A percentile compares a stretch with the other conserved stretches of the same genome.
Conservation (phyloP, 2,797 vertebrate species). For the Lacerta bilineata region DNA sequence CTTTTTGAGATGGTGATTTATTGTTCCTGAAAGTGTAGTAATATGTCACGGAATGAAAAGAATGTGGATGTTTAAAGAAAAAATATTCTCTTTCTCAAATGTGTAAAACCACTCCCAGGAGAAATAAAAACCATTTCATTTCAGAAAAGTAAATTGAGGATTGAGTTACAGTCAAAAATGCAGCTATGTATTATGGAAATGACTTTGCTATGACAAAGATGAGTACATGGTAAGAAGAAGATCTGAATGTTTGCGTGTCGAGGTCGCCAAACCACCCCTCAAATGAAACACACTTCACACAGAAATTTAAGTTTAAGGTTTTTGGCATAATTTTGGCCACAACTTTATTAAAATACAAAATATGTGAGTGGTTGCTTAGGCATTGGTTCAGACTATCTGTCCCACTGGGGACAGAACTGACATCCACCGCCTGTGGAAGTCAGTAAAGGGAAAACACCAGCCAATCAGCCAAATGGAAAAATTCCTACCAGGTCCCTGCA, state of each 20-base stretch:
- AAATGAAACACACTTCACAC: no score
- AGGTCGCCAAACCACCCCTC: no score
- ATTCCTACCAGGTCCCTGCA: no score
- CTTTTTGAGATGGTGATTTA: slow-evolving; percentile 6
- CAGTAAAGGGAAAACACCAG: no score
- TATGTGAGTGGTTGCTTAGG: no score
- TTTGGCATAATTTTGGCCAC: no score
- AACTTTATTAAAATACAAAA: no score
- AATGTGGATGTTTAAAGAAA: slow-evolving; percentile 17
- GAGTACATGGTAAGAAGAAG: background rate
- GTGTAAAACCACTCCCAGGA: slow-evolving; percentile 7
- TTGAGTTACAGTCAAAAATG: slow-evolving; percentile 1
- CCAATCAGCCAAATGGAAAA: no score
- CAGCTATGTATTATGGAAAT: background rate
- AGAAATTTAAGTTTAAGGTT: no score
- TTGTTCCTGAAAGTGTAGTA: slow-evolving; percentile 10
- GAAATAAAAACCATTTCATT: slow-evolving; percentile 14
- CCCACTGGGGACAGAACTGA: no score
- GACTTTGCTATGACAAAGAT: slow-evolving; percentile 5
- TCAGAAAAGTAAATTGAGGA: slow-evolving; percentile 7
- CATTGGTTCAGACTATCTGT: no score
- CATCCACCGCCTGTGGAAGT: no score
- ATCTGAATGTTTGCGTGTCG: background rate
- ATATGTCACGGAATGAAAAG: slow-evolving; percentile 24
- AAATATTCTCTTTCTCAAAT: background rate